Conservation (phyloP, 1,140 invertebrate species). For the Paralvinella palmiformis region DNA sequence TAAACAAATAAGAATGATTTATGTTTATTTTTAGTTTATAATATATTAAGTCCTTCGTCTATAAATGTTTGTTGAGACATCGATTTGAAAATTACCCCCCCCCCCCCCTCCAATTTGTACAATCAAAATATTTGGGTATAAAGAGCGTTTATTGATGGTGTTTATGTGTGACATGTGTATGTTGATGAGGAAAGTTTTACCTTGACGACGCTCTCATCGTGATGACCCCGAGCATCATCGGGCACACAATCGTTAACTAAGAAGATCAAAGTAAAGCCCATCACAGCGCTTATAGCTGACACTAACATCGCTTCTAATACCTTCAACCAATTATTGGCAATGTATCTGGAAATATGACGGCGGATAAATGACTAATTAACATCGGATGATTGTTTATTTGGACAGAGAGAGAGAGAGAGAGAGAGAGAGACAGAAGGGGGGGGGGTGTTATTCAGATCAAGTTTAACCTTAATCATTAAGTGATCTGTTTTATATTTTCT, state of each 20-base stretch:
- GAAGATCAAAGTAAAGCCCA: slow-evolving; percentile 81
- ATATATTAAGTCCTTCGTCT: too few relatives aligned
- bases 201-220: too few relatives aligned
- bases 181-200: too few relatives aligned
- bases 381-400: not conserved
- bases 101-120: too few relatives aligned
- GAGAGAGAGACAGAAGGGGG: not conserved
- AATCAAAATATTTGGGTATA: too few relatives aligned
- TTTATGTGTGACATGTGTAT: too few relatives aligned
- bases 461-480: not conserved
- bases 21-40: too few relatives aligned
- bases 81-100: too few relatives aligned
- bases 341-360: slow-evolving; percentile 56
- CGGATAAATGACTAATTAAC: not conserved
- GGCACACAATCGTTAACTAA: slow-evolving; percentile 73
- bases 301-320: slow-evolving; percentile 82
- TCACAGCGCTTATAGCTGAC: slow-evolving; percentile 72
- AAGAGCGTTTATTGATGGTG: too few relatives aligned
- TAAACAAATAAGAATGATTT: too few relatives aligned
- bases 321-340: slow-evolving; percentile 67
- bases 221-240: not conserved
- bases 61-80: too few relatives aligned
- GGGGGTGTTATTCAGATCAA: not conserved
- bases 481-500: not conserved
- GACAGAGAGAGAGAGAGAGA: not conserved